Evolutionary conservation across 64 coral and sea anemone genomes (phyloP).

Genomic region (Stylophora pistillata): DNA sequence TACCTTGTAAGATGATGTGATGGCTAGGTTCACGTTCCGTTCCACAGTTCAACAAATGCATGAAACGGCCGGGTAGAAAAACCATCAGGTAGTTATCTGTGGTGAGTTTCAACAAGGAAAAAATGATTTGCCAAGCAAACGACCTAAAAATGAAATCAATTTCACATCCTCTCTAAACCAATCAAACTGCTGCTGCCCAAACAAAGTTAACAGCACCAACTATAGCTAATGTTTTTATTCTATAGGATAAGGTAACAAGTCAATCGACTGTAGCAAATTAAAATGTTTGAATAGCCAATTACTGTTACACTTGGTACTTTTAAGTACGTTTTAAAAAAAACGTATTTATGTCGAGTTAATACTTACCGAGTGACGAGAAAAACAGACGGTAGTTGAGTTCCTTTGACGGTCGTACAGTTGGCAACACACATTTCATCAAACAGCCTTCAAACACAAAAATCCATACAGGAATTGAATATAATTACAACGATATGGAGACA

Average conservation of each 20-base stretch:
- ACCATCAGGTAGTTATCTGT: constrained; percentile 85
- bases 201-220: too few relatives aligned
- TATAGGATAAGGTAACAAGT: too few relatives aligned
- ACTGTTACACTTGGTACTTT: not conserved
- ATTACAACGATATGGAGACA: not conserved
- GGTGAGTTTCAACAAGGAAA: not conserved
- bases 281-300: not conserved
- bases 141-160: too few relatives aligned
- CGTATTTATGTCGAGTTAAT: too few relatives aligned
- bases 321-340: too few relatives aligned
- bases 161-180: too few relatives aligned
- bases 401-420: constrained; percentile 21
- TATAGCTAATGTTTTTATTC: too few relatives aligned
- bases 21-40: constrained; percentile 80
- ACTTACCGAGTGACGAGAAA: constrained; percentile 90
- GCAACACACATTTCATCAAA: constrained; percentile 76
- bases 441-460: constrained; percentile 39
- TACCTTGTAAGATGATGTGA: constrained; percentile 87
- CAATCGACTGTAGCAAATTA: not conserved
- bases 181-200: too few relatives aligned
- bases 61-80: constrained; percentile 68
- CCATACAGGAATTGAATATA: not conserved
- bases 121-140: too few relatives aligned
- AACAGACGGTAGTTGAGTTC: constrained; percentile 58
- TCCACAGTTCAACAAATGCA: constrained; percentile 80